A percentile compares a stretch with the other conserved stretches of the same genome.
phyloP scores from a whole-genome alignment of 1,140 invertebrate species.

The Bombus haemorrhoidalis region DNA sequence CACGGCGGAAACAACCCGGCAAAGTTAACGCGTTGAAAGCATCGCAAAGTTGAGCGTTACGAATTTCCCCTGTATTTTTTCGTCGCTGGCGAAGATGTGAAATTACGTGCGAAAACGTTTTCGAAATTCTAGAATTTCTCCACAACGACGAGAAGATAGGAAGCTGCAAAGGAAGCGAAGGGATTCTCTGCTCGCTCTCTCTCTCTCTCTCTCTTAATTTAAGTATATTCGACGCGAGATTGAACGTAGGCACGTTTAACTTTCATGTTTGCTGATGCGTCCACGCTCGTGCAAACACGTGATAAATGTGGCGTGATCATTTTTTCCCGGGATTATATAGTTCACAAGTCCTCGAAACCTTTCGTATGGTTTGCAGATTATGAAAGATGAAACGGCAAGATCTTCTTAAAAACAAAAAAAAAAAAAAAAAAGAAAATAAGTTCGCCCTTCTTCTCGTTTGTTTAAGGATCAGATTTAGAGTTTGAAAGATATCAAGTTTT shows the following conservation, averaged over 20 bases:
- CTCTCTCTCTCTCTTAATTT: neutral
- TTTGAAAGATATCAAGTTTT: neutral
- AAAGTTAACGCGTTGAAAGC: neutral
- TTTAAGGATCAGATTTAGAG: neutral
- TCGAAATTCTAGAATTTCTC: neutral
- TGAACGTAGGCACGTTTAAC: constrained; percentile 1
- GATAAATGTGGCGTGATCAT: neutral
- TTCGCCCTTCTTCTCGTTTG: neutral
- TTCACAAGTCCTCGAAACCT: neutral
- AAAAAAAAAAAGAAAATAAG: too few relatives aligned
- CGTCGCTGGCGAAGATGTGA: neutral
- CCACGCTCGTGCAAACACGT: neutral
- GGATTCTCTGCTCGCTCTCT: neutral
- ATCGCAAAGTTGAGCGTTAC: neutral
- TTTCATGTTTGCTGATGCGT: constrained; percentile 15
- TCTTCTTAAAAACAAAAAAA: neutral
- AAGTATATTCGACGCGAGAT: neutral
- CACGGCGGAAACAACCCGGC: neutral
- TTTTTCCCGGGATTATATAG: constrained; percentile 2
- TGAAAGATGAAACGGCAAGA: neutral
- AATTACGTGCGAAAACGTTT: too few relatives aligned
- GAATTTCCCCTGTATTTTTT: neutral
- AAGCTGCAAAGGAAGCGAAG: neutral
- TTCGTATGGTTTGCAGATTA: neutral
- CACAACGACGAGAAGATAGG: neutral